Conservation (phyloP, 2,888 invertebrate species). For the Thumatha senex region DNA sequence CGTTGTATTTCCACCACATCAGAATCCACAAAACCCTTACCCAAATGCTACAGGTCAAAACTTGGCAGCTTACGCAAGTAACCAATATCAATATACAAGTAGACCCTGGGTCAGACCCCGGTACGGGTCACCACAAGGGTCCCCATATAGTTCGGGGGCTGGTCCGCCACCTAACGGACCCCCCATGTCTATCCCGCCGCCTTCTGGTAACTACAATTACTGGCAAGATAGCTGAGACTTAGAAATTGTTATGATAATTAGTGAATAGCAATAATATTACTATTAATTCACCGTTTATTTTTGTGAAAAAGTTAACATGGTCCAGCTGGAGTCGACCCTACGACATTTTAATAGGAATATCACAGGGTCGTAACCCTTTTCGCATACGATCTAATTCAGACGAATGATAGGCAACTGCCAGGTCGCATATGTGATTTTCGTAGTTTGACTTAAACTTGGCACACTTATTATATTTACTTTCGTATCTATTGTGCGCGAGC, state of each 20-base stretch:
- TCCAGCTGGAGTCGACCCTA: too few relatives aligned
- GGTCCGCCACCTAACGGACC: slow-evolving; percentile 58
- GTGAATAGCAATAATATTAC: slow-evolving; percentile 40
- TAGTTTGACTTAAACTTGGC: too few relatives aligned
- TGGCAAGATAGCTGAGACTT: slow-evolving; percentile 78
- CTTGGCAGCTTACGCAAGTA: slow-evolving; percentile 74
- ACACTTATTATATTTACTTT: too few relatives aligned
- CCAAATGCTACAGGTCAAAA: slow-evolving; percentile 77
- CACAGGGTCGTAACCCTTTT: too few relatives aligned
- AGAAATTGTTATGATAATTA: slow-evolving; percentile 47
- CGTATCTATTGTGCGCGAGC: too few relatives aligned
- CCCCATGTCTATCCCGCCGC: slow-evolving; percentile 71
- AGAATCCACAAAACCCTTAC: slow-evolving; percentile 64
- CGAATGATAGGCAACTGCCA: too few relatives aligned
- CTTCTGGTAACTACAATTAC: slow-evolving; percentile 70
- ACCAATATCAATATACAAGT: slow-evolving; percentile 74
- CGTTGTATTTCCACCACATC: slow-evolving; percentile 61
- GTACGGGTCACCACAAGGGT: slow-evolving; percentile 74
- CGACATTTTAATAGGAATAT: too few relatives aligned
- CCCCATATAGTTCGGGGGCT: slow-evolving; percentile 61
- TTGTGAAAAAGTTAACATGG: too few relatives aligned
- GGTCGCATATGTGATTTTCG: too few relatives aligned
- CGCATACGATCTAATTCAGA: too few relatives aligned
- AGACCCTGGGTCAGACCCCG: slow-evolving; percentile 74
- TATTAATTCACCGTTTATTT: too few relatives aligned